Percentiles rank a stretch among this genome's conserved stretches.
These are phyloP conservation scores for Nyctibius grandis DNA, from an alignment of 2,797 vertebrate species.

Conservation along the genomic window DNA sequence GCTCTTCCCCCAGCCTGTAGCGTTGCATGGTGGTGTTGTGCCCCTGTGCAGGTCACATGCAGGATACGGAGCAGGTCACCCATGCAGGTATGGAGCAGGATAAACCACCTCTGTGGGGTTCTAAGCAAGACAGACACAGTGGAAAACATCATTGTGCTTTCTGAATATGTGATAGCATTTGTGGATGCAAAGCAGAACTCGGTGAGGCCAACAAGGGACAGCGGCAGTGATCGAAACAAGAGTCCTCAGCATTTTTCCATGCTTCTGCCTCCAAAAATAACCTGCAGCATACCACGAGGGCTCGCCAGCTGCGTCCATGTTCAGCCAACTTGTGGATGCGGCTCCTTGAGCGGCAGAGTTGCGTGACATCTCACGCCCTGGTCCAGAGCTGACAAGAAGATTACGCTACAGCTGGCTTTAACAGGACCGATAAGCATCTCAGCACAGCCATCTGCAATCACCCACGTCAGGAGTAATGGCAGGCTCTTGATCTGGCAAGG, in stretches of 20 bases:
- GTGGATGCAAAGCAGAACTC: not conserved
- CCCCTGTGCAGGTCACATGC: too few species aligned
- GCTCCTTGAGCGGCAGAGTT: not conserved
- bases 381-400: not conserved
- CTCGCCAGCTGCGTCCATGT: not conserved
- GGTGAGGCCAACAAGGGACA: not conserved
- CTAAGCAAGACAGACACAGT: not conserved
- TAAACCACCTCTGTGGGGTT: not conserved
- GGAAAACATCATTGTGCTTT: not conserved
- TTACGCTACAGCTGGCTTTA: not conserved
- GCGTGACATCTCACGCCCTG: not conserved
- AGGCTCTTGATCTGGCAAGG: not conserved
- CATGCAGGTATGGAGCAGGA: not conserved
- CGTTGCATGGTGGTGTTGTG: too few species aligned
- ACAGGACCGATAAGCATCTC: not conserved
- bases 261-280: not conserved
- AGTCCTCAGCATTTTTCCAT: not conserved
- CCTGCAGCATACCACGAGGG: not conserved
- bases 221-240: not conserved
- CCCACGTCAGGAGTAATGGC: not conserved
- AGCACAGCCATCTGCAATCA: fast-evolving
- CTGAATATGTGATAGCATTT: not conserved
- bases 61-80: too few species aligned
- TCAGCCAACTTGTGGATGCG: not conserved
- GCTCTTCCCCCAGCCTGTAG: too few species aligned